Percentiles rank a stretch among this genome's conserved stretches.
phyloP scores from a whole-genome alignment of 2,113 vertebrate species.

The Podiceps cristatus region DNA sequence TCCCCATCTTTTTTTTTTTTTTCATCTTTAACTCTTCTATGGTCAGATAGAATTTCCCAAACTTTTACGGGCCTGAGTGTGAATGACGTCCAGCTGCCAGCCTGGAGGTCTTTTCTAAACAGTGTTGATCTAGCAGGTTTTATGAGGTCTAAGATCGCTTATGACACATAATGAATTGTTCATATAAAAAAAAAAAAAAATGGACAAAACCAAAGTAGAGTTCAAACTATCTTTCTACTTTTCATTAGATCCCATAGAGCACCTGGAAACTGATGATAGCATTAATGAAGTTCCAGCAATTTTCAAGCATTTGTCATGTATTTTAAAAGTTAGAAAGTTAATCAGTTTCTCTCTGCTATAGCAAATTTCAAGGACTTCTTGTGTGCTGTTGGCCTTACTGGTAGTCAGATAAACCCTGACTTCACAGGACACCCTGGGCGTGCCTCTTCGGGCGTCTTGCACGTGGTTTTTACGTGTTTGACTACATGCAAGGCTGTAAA shows the following conservation, averaged over 20 bases:
- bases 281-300: neutral
- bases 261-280: neutral
- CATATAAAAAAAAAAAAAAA: neutral
- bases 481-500: neutral
- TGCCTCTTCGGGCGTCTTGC: neutral
- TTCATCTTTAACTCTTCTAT: neutral
- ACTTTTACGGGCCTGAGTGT: neutral
- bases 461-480: fast-evolving
- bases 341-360: fast-evolving
- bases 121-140: neutral
- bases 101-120: neutral
- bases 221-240: neutral
- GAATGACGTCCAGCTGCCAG: neutral
- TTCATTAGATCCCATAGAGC: neutral
- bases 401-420: neutral
- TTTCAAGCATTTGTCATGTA: fast-evolving
- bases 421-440: neutral
- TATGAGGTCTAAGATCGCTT: neutral
- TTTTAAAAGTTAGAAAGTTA: neutral
- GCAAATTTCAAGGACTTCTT: fast-evolving
- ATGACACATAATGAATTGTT: too few species aligned
- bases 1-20: too few species aligned
- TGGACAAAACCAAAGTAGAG: neutral
- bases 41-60: neutral
- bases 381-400: neutral